phyloP scores from a whole-genome alignment of 1,140 invertebrate species.

The Cotesia typhae region DNA sequence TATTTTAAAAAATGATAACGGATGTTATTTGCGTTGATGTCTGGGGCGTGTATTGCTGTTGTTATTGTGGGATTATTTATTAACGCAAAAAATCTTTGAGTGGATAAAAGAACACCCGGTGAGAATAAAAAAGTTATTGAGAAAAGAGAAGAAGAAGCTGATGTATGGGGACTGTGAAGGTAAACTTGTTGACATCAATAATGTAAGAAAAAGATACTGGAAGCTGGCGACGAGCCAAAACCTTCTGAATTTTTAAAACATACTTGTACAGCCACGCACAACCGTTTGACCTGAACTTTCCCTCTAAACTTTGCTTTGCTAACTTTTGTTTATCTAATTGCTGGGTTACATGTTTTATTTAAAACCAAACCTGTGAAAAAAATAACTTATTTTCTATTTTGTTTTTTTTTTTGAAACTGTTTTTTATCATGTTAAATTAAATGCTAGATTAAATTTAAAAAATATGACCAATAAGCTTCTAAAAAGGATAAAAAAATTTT shows the following conservation, averaged over 20 bases:
- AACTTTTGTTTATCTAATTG: no score
- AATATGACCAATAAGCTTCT: no score
- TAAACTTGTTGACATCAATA: slow-evolving; percentile 37
- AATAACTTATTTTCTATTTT: no score
- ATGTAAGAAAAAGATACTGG: slow-evolving; percentile 24
- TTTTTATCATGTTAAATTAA: no score
- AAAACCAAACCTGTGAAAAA: no score
- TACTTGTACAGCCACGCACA: slow-evolving; percentile 2
- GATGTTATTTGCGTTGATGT: no score
- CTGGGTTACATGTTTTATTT: no score
- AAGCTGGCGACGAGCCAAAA: slow-evolving; percentile 18
- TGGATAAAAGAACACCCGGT: slow-evolving; percentile 10
- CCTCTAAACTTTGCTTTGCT: background rate
- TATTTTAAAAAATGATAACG: no score
- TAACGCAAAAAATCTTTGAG: slow-evolving; percentile 1
- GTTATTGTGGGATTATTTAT: background rate
- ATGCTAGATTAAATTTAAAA: no score
- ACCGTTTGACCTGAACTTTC: background rate
- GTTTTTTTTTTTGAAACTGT: no score
- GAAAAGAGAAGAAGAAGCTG: slow-evolving; percentile 17
- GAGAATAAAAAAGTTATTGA: slow-evolving; percentile 11
- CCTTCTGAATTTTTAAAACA: slow-evolving; percentile 24
- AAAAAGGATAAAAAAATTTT: no score
- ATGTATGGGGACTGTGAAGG: slow-evolving; percentile 18
- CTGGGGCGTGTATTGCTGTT: no score